Evolutionary conservation across 1,140 invertebrate genomes (phyloP), one percentile per base, ranked within the genome.

Genomic region (Gryllus bimaculatus): DNA sequence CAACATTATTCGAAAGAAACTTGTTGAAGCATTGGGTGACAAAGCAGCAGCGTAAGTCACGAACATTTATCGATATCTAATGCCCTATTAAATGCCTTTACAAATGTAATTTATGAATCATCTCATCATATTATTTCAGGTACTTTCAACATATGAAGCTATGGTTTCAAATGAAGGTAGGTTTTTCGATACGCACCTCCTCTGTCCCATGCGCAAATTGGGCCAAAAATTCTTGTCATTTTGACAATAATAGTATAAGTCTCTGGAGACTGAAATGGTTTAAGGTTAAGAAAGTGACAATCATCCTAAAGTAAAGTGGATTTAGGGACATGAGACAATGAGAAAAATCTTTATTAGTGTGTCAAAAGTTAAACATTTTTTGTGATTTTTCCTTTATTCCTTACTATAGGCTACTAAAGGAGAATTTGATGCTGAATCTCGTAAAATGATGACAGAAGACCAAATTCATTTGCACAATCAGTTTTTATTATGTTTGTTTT

Each of bases 401-500:
- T 75, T 83, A 82, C 82, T 81, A 48, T 81, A 90, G 89, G 86
- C 87, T 49, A 91, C 91, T 0, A 94, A 94, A 85, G 93, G 94
- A 85, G 92, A 95, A 81, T 95, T 95, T 86, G 93, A 95, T 83
- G 83, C 85, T 6, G 92, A 93, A 86, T 92, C 92, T 8, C 87
- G 93, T 54, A 89, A 90, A 83, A 86, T 95, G 2, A 86, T 95
- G 80, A 88, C 86, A 8, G 83, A 88, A 7, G 91, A 94, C 75
- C 90, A 93, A 85, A 89, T 95, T 54, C 92, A 92, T 85, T 87
- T 94, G 47, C 94, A 95, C 83, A 96, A 96, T 87, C 91, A 94
- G 82, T 95, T 96, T 84, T 86, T 96, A 8, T 84, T 95, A 10
- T 93, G 93, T 12, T 87, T 95, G 74, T 88, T 95, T 12, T 93